Conservation (phyloP, 1,140 invertebrate genomes). For the Bombyx mandarina region DNA sequence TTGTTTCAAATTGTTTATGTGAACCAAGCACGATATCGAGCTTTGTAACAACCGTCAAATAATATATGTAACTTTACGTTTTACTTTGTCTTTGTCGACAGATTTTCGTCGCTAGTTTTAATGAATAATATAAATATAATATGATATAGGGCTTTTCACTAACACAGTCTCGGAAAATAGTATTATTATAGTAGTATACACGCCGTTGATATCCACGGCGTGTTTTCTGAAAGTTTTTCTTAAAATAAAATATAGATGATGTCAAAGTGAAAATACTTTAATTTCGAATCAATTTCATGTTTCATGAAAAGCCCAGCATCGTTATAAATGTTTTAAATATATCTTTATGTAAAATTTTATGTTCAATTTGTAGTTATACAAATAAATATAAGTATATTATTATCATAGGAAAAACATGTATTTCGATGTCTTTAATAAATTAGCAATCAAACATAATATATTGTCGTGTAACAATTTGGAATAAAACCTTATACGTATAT, state of each 20-base stretch:
- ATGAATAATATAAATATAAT: not conserved
- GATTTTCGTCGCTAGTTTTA: conserved; percentile 53
- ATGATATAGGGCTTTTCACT: not conserved
- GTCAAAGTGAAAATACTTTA: not conserved
- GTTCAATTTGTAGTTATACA: conserved; percentile 54
- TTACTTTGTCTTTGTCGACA: conserved; percentile 51
- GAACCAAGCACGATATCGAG: conserved; percentile 9
- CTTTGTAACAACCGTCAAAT: conserved; percentile 27
- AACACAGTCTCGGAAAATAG: not conserved
- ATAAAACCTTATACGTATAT: not conserved
- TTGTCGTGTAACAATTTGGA: conserved; percentile 3
- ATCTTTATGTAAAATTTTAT: conserved; percentile 47
- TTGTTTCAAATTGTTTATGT: no score
- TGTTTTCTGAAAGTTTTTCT: not conserved
- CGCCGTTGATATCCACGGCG: not conserved
- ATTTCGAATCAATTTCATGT: not conserved
- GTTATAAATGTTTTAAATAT: conserved; percentile 37
- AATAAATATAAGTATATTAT: conserved; percentile 16
- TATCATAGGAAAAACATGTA: conserved; percentile 42
- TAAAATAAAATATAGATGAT: not conserved
- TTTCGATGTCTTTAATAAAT: conserved; percentile 47
- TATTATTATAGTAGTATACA: not conserved
- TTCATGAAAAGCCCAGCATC: not conserved
- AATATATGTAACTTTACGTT: conserved; percentile 13
- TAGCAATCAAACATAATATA: conserved; percentile 33